Conservation (phyloP, 2,113 vertebrate species). For the Siniperca knerii region DNA sequence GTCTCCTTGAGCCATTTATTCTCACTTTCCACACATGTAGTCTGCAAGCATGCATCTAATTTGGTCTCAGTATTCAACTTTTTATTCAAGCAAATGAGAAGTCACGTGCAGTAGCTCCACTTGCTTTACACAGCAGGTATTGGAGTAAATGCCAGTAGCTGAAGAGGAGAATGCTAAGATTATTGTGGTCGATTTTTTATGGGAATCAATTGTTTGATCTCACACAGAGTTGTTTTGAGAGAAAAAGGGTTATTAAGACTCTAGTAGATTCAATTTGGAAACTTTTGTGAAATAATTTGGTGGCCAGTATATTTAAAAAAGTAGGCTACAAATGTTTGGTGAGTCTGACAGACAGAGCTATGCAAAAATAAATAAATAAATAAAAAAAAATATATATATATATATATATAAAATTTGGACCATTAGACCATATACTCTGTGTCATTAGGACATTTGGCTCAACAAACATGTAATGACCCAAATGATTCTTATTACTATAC, state of each 20-base stretch:
- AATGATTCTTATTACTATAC: neutral
- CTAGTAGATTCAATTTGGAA: neutral
- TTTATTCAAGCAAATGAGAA: neutral
- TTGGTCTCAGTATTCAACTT: neutral
- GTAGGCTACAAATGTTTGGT: neutral
- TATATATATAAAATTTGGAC: no score
- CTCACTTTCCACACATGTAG: neutral
- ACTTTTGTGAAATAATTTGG: neutral
- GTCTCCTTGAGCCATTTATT: neutral
- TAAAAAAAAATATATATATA: no score
- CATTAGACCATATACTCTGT: no score
- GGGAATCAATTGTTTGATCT: conserved; percentile 14
- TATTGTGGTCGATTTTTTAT: neutral
- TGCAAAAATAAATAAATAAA: no score
- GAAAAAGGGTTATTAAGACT: neutral
- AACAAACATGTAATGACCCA: no score
- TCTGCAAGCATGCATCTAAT: neutral
- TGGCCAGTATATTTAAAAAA: neutral
- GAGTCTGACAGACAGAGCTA: neutral
- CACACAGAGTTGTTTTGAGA: neutral
- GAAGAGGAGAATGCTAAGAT: conserved; percentile 5
- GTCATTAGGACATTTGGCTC: no score
- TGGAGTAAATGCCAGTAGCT: no score
- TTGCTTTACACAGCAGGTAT: neutral
- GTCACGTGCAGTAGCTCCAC: neutral